Evolutionary conservation across 2,888 invertebrate genomes (phyloP), one percentile per base, ranked within the genome.

Genomic region (Peribatodes rhomboidaria): DNA sequence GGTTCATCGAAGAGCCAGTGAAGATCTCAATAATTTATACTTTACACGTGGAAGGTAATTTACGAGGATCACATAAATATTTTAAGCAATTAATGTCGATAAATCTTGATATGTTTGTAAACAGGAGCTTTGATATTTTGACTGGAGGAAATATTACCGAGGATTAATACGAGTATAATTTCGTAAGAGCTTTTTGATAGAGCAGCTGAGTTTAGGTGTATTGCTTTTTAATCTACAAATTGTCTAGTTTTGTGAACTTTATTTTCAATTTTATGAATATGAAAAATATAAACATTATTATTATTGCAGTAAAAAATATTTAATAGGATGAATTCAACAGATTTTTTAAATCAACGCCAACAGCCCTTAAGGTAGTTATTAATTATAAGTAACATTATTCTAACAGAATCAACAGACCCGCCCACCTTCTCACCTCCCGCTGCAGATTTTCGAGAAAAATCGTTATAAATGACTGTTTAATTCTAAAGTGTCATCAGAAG

Each of bases 71-170:
- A 49, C 18, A 56, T 61, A 49, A 47, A 61, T 49, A 49, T 35
- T 35, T 16, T 13, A 35, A 27, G 49, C 33, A 14, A 41, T 46
- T 20, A 22, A 55, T 52, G 47, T 55, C 55, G 47, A 61, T 55
- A 14, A 47, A 49, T 42, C 22, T 18, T 55, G 55, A 61, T 50
- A 35, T 49, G 55, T 49, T 55, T 61, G 49, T 56, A 50, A 61
- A 61, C 61, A 61, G 33, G 20, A 47, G 31, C 11, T 50, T 42
- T 42, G 16, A 49, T 61, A 61, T 50, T 54, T 41, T 42, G 55
- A 55, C 31, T 41, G 20, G 16, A 16, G 22, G 55, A 47, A 49
- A 33, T 55, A 42, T 41, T 10, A 22, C 41, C 35, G 49, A 50
- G 42, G 49, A 55, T 27, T 22, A 20, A 33, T 33, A n/a, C n/a